phyloP scores from a whole-genome alignment of 1,140 invertebrate species.

The Orussus abietinus region DNA sequence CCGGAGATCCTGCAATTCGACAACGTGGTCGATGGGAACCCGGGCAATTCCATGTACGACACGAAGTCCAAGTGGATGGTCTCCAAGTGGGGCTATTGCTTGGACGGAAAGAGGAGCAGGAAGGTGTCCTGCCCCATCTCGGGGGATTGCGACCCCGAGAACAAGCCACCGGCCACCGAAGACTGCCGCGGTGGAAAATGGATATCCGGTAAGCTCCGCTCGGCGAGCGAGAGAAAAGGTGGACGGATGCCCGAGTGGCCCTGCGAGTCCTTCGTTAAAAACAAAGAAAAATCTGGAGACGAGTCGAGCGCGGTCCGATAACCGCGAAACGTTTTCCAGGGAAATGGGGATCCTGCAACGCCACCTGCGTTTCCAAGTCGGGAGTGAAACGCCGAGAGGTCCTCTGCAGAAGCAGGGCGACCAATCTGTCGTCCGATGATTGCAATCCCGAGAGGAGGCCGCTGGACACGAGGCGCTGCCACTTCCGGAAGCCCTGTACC shows the following conservation, averaged over 20 bases:
- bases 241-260: no score
- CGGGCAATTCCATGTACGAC: slow-evolving; percentile 36
- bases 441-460: slow-evolving; percentile 35
- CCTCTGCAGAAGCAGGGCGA: slow-evolving; percentile 33
- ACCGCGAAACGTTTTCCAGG: slow-evolving; percentile 29
- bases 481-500: slow-evolving; percentile 32
- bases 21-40: slow-evolving; percentile 39
- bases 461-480: slow-evolving; percentile 33
- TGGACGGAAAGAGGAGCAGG: slow-evolving; percentile 29
- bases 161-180: slow-evolving; percentile 27
- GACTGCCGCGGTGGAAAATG: slow-evolving; percentile 37
- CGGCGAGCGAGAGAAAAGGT: no score
- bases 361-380: slow-evolving; percentile 31
- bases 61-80: slow-evolving; percentile 41
- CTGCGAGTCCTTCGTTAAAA: no score
- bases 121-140: slow-evolving; percentile 32
- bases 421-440: slow-evolving; percentile 30
- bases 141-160: slow-evolving; percentile 33
- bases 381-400: slow-evolving; percentile 35
- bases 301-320: no score
- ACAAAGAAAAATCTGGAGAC: no score
- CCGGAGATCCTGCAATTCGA: slow-evolving; percentile 44
- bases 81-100: slow-evolving; percentile 37
- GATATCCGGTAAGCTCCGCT: slow-evolving; percentile 29
- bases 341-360: slow-evolving; percentile 39